Conservation (phyloP, 2,113 vertebrate species). For the Excalfactoria chinensis region DNA sequence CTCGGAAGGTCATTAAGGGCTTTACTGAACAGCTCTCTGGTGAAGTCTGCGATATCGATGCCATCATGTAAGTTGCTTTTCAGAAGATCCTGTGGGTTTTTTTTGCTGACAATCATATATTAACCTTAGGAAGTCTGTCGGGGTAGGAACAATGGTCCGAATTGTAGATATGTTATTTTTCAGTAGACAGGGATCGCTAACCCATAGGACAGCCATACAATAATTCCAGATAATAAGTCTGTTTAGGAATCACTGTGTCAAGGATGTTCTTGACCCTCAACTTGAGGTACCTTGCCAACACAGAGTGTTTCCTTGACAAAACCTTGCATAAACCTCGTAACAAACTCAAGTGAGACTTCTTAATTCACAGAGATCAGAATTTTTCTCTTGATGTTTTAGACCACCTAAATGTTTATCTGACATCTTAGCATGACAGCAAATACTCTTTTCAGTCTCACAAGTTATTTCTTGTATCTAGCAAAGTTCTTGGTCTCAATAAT, state of each 20-base stretch:
- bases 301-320: background rate
- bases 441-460: background rate
- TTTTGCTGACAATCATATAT: background rate
- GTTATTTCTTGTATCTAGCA: background rate
- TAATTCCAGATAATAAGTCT: background rate
- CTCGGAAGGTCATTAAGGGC: background rate
- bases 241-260: background rate
- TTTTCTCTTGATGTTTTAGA: background rate
- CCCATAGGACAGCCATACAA: rapidly evolving
- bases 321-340: background rate
- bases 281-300: background rate
- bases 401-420: background rate
- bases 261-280: background rate
- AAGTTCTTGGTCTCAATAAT: background rate
- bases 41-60: conserved; percentile 78
- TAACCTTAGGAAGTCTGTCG: background rate
- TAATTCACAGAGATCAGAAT: rapidly evolving
- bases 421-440: background rate
- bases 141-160: background rate
- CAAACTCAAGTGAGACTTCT: background rate
- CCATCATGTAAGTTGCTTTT: conserved; percentile 73
- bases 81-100: background rate
- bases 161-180: background rate
- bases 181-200: background rate
- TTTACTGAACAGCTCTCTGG: conserved; percentile 68